phyloP scores from a whole-genome alignment of 2,888 invertebrate genomes.

The Hirtodrosophila alboralis region DNA sequence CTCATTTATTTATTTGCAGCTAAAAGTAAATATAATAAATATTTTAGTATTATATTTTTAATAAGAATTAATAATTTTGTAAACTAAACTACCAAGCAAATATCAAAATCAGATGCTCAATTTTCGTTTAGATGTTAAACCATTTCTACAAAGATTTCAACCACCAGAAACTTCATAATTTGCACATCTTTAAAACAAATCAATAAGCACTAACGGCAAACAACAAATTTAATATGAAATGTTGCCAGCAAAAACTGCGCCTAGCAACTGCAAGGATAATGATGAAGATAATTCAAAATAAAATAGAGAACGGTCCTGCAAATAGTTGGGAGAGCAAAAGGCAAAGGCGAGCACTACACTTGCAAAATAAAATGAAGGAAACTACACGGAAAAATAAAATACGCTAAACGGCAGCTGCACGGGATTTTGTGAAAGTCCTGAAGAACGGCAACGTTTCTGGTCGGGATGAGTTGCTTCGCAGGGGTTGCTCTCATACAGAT shows the following conservation, averaged over 20 bases:
- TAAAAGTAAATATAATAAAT: too few species aligned
- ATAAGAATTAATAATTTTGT: too few species aligned
- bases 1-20: too few species aligned
- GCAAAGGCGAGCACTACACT: conserved; percentile 55
- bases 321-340: conserved; percentile 13
- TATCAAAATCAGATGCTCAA: too few species aligned
- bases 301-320: conserved; percentile 25
- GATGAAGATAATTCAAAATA: conserved; percentile 13
- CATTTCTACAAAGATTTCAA: too few species aligned
- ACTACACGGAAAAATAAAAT: conserved; percentile 36
- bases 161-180: not conserved
- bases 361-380: conserved; percentile 71
- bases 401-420: conserved; percentile 60
- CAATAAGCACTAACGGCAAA: conserved; percentile 19
- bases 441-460: not conserved
- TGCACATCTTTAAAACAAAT: conserved; percentile 15
- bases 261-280: conserved; percentile 61
- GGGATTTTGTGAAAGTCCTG: conserved; percentile 49
- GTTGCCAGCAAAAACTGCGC: conserved; percentile 37
- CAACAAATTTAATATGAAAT: conserved; percentile 15
- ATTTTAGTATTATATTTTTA: too few species aligned
- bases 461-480: conserved; percentile 30
- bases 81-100: too few species aligned
- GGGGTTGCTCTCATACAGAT: conserved; percentile 60
- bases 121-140: too few species aligned